These are phyloP conservation scores for Brevimyrus niger DNA, from an alignment of 2,113 vertebrate genomes.

Conservation along the genomic window DNA sequence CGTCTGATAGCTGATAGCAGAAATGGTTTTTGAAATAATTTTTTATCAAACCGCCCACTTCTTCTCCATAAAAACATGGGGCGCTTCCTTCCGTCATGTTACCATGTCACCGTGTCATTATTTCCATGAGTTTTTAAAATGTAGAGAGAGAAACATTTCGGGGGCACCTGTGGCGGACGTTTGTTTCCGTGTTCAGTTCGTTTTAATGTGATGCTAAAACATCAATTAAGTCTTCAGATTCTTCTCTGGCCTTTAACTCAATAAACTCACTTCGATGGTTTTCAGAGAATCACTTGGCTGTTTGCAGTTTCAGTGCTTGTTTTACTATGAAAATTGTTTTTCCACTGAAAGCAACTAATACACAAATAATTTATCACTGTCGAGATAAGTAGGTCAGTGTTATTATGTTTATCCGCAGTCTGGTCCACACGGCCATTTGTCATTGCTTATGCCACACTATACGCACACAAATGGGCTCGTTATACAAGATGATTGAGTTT, in stretches of 20 bases:
- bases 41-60: too few species aligned
- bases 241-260: neutral
- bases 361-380: conserved; percentile 1
- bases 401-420: neutral
- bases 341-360: neutral
- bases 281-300: neutral
- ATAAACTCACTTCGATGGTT: neutral
- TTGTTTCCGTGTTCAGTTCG: neutral
- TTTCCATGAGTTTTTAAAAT: neutral
- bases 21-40: neutral
- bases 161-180: neutral
- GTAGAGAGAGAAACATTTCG: neutral
- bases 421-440: neutral
- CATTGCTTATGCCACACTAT: neutral
- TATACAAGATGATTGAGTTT: conserved; percentile 8
- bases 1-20: neutral
- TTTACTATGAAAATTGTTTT: neutral
- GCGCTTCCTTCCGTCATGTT: too few species aligned
- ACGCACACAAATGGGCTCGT: neutral
- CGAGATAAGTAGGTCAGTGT: conserved; percentile 14
- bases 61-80: too few species aligned
- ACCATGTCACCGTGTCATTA: neutral
- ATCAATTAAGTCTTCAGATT: neutral
- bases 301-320: neutral
- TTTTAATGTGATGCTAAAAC: neutral